Conservation (phyloP, 2,113 vertebrate genomes). For the Bufo bufo region DNA sequence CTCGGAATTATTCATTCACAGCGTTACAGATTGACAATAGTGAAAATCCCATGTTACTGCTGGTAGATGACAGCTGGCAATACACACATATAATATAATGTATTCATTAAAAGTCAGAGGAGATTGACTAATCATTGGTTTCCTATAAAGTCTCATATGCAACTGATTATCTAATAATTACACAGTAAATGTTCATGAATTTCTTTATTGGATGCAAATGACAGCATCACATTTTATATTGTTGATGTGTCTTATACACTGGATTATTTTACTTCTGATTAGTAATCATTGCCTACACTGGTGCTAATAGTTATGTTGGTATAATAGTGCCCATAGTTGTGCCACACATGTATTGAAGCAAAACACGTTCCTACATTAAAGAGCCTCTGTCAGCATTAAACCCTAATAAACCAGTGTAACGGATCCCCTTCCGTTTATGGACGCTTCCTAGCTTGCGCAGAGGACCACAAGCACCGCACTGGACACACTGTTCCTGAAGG, state of each 20-base stretch:
- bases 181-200: neutral
- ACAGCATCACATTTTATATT: neutral
- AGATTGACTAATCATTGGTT: neutral
- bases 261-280: too few species aligned
- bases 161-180: neutral
- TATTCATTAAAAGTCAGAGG: neutral
- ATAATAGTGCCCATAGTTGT: too few species aligned
- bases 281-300: too few species aligned
- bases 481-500: too few species aligned
- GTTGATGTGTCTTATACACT: neutral
- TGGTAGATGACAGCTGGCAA: neutral
- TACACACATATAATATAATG: neutral
- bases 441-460: too few species aligned
- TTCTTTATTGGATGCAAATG: neutral
- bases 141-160: neutral
- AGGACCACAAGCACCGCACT: too few species aligned
- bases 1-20: conserved; percentile 23
- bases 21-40: conserved; percentile 4
- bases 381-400: too few species aligned
- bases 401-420: too few species aligned
- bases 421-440: too few species aligned
- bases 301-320: too few species aligned
- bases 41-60: neutral
- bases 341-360: too few species aligned
- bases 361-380: too few species aligned